phyloP scores from a whole-genome alignment of 2,797 vertebrate genomes.

The Hybognathus amarus region DNA sequence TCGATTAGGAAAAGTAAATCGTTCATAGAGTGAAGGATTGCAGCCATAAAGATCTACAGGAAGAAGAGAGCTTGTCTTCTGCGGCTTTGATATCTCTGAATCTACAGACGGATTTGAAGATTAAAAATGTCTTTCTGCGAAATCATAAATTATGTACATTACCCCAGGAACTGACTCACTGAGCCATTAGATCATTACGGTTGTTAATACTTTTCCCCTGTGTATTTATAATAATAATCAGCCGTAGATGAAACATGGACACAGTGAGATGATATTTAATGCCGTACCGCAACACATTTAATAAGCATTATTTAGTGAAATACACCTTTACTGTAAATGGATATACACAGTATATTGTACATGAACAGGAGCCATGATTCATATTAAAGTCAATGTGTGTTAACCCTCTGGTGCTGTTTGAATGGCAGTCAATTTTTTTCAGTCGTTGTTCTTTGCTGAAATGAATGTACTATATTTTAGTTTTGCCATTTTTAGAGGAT shows the following conservation, averaged over 20 bases:
- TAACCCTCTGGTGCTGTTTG: background rate
- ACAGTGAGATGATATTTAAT: slow-evolving; percentile 55
- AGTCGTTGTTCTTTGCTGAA: too few relatives aligned
- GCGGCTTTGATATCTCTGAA: slow-evolving; percentile 35
- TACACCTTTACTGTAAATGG: background rate
- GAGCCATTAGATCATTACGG: slow-evolving; percentile 76
- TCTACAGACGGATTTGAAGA: slow-evolving; percentile 53
- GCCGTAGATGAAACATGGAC: slow-evolving; percentile 71
- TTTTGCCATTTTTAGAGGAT: background rate
- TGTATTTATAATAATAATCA: slow-evolving; percentile 75
- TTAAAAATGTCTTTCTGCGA: slow-evolving; percentile 62
- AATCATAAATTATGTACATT: slow-evolving; percentile 72
- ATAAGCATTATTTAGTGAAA: slow-evolving; percentile 42
- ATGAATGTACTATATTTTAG: background rate
- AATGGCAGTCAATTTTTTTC: background rate
- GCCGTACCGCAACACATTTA: slow-evolving; percentile 33
- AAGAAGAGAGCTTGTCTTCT: background rate
- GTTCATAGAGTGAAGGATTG: slow-evolving; percentile 22
- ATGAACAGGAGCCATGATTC: background rate
- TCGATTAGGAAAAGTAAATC: background rate
- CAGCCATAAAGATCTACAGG: background rate
- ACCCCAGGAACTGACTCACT: slow-evolving; percentile 79
- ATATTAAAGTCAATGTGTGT: background rate
- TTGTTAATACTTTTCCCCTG: slow-evolving; percentile 76
- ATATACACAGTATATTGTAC: slow-evolving; percentile 4